Conservation (phyloP, 1,140 invertebrate species). For the Drosophila pruinosa region DNA sequence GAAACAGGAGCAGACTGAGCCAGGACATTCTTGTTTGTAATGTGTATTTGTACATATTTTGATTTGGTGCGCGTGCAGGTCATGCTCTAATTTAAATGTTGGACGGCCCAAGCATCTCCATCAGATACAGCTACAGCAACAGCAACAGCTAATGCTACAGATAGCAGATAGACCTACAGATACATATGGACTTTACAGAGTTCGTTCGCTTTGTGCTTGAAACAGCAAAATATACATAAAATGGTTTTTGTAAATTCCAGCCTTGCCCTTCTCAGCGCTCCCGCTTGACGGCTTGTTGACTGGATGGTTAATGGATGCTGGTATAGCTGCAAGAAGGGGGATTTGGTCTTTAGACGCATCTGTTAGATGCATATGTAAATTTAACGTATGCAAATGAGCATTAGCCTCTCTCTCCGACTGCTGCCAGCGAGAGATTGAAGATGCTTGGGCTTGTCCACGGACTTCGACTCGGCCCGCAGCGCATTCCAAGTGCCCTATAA, state of each 20-base stretch:
- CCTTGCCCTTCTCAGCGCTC: slow-evolving; percentile 5
- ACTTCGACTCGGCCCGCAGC: slow-evolving; percentile 42
- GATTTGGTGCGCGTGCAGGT: slow-evolving; percentile 72
- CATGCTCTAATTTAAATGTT: slow-evolving; percentile 53
- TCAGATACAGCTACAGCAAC: slow-evolving; percentile 28
- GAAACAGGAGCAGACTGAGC: slow-evolving; percentile 4
- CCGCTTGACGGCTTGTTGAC: neutral
- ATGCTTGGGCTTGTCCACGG: slow-evolving; percentile 49
- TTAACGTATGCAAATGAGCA: slow-evolving; percentile 46
- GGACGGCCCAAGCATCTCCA: slow-evolving; percentile 1
- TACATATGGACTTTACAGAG: slow-evolving; percentile 15
- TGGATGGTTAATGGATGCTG: slow-evolving; percentile 35
- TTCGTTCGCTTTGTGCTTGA: slow-evolving; percentile 15
- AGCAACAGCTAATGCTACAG: neutral
- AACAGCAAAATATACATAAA: slow-evolving; percentile 46
- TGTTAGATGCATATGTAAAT: slow-evolving; percentile 61
- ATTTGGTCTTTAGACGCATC: slow-evolving; percentile 30
- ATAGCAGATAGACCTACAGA: neutral
- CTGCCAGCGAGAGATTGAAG: no score
- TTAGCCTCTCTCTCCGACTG: neutral
- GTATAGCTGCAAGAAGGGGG: neutral
- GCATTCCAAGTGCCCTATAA: slow-evolving; percentile 74
- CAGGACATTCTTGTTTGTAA: slow-evolving; percentile 62
- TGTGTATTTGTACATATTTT: slow-evolving; percentile 66
- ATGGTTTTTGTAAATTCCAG: slow-evolving; percentile 47